Evolutionary conservation across 2,113 vertebrate genomes (phyloP).

Genomic region (Notarius quadriscutis): DNA sequence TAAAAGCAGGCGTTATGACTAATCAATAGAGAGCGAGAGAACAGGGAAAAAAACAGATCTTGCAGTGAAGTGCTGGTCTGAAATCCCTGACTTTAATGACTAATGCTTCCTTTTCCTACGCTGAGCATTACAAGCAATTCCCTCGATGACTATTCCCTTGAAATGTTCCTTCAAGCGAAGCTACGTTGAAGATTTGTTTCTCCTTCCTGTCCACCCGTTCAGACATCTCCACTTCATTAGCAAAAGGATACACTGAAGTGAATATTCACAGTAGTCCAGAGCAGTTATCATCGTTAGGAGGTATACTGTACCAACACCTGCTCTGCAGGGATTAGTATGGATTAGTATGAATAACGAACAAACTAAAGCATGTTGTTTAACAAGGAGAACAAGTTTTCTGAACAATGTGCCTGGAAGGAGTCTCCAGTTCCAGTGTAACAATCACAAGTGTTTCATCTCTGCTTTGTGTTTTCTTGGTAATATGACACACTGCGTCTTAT

Average conservation of each 20-base stretch:
- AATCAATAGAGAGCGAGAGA: background rate
- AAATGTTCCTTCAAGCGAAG: background rate
- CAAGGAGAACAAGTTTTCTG: background rate
- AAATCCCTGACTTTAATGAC: constrained; percentile 15
- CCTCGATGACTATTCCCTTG: constrained; percentile 4
- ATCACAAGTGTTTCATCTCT: background rate
- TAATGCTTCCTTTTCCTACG: constrained; percentile 19
- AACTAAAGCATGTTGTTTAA: background rate
- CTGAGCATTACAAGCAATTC: constrained; percentile 7
- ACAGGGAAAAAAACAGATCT: background rate
- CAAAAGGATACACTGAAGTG: background rate
- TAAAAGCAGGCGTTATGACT: background rate
- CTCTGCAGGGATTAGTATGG: background rate
- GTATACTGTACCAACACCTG: background rate
- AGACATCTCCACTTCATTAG: background rate
- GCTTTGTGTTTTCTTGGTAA: background rate
- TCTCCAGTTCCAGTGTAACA: background rate
- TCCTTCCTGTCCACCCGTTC: background rate
- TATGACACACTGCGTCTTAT: background rate
- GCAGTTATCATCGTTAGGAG: too few species aligned
- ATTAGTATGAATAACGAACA: background rate
- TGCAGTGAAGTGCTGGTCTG: constrained; percentile 5
- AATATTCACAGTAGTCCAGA: background rate
- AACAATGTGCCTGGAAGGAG: background rate
- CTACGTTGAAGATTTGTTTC: background rate